Evolutionary conservation across 2,797 vertebrate species (phyloP).

Genomic region (Scarus forsteni): DNA sequence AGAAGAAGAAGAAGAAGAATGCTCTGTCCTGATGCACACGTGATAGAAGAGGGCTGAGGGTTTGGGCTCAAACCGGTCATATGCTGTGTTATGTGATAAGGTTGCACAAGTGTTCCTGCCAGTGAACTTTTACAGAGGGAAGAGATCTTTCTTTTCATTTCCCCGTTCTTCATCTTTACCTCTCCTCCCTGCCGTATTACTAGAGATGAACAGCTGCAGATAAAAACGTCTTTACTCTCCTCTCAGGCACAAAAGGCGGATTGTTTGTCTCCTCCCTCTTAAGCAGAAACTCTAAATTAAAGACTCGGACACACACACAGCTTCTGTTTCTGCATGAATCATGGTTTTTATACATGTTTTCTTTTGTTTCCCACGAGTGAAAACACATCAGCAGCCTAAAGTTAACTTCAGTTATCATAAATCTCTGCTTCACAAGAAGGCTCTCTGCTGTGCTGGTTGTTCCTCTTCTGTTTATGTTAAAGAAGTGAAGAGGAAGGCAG

Average conservation of each 20-base stretch:
- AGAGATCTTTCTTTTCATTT: conserved; percentile 24
- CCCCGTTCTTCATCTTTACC: conserved; percentile 15
- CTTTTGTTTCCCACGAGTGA: conserved; percentile 17
- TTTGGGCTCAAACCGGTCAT: conserved; percentile 54
- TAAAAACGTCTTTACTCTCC: conserved; percentile 33
- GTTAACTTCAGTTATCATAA: conserved; percentile 22
- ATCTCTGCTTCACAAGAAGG: conserved; percentile 5
- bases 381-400: conserved; percentile 9
- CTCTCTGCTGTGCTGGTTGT: conserved; percentile 2
- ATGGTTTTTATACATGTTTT: conserved; percentile 17
- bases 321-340: conserved; percentile 31
- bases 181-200: conserved; percentile 8
- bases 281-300: conserved; percentile 56
- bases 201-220: conserved; percentile 65
- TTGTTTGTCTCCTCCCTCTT: conserved; percentile 49
- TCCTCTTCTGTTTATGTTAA: conserved; percentile 24
- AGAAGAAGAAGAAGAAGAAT: conserved; percentile 25
- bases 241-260: conserved; percentile 52
- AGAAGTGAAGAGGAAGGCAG: conserved; percentile 18
- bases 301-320: conserved; percentile 34
- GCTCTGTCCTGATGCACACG: conserved; percentile 42
- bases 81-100: conserved; percentile 68
- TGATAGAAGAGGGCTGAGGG: conserved; percentile 49
- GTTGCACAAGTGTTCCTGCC: conserved; percentile 70
- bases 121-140: conserved; percentile 58